Conservation (phyloP, 1,140 invertebrate genomes). For the Saxidomus purpurata region DNA sequence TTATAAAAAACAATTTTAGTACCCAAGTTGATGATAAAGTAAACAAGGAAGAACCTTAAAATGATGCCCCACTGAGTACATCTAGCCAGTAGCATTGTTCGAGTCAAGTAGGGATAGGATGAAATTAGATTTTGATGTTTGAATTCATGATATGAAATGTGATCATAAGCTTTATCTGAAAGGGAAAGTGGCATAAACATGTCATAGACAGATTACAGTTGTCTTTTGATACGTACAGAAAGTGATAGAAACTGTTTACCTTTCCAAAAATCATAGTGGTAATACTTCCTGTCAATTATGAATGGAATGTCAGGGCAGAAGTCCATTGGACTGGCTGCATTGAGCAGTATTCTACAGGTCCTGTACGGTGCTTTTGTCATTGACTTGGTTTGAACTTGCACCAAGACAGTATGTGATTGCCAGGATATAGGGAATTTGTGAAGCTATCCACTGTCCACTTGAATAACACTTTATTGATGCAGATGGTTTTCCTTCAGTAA, state of each 20-base stretch:
- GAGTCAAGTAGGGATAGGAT: not conserved
- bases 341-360: too few species aligned
- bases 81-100: slow-evolving; percentile 1
- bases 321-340: too few species aligned
- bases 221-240: not conserved
- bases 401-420: too few species aligned
- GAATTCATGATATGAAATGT: not conserved
- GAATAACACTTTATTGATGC: too few species aligned
- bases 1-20: slow-evolving; percentile 8
- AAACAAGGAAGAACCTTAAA: slow-evolving; percentile 23
- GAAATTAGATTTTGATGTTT: slow-evolving; percentile 13
- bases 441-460: too few species aligned
- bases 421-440: too few species aligned
- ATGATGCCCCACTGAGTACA: not conserved
- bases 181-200: slow-evolving; percentile 19
- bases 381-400: too few species aligned
- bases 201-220: not conserved
- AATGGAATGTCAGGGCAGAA: too few species aligned
- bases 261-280: not conserved
- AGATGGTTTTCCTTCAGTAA: too few species aligned
- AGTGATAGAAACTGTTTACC: not conserved
- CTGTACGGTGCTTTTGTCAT: too few species aligned
- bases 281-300: too few species aligned
- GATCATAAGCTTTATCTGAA: not conserved
- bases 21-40: slow-evolving; percentile 9